Conservation (phyloP, 2,797 vertebrate genomes). For the Trachurus trachurus region DNA sequence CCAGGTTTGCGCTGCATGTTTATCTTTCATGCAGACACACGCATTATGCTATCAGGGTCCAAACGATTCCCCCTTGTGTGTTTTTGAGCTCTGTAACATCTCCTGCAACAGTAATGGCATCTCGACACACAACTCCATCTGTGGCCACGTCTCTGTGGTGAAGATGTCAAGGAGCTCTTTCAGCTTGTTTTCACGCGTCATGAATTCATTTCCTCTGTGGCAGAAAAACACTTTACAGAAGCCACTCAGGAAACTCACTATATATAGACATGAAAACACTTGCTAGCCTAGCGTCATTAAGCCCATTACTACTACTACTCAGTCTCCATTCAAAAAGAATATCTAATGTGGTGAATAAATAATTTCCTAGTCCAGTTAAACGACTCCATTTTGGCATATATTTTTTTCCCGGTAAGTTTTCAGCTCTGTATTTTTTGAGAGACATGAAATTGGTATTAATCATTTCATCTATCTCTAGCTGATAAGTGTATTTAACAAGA, state of each 20-base stretch:
- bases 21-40: neutral
- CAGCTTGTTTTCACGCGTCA: neutral
- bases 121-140: neutral
- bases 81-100: neutral
- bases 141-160: neutral
- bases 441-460: neutral
- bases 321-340: neutral
- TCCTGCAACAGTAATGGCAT: neutral
- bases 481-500: neutral
- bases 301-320: neutral
- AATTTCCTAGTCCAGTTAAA: neutral
- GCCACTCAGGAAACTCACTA: neutral
- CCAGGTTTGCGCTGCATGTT: neutral
- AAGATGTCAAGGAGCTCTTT: neutral
- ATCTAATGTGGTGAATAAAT: neutral
- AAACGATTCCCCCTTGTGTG: neutral
- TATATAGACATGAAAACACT: neutral
- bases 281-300: neutral
- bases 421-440: neutral
- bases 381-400: neutral
- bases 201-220: neutral
- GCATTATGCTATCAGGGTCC: neutral
- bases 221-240: neutral
- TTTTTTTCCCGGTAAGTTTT: neutral
- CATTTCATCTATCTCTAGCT: neutral